These are phyloP conservation scores for Metalampra italica DNA, from an alignment of 2,888 invertebrate species.

Conservation along the genomic window DNA sequence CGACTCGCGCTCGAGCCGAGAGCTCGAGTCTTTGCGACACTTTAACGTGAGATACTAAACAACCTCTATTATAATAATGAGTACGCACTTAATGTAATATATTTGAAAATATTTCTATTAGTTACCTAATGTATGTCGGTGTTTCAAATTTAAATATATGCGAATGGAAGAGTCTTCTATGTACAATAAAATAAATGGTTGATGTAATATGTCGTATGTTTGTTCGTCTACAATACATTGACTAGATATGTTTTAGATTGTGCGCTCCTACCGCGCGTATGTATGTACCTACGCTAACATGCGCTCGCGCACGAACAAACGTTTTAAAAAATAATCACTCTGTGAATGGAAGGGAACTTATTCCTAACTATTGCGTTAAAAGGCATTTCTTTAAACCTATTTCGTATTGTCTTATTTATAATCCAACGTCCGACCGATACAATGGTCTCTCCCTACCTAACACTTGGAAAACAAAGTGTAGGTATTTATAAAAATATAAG, in stretches of 20 bases:
- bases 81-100: not conserved
- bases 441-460: not conserved
- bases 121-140: conserved; percentile 25
- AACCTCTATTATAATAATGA: not conserved
- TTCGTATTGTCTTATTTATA: conserved; percentile 77
- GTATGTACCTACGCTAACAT: conserved; percentile 36
- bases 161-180: conserved; percentile 60
- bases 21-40: no score
- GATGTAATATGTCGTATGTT: conserved; percentile 34
- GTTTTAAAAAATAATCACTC: conserved; percentile 66
- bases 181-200: conserved; percentile 59
- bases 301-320: conserved; percentile 40
- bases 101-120: conserved; percentile 7
- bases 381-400: conserved; percentile 69
- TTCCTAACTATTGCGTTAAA: conserved; percentile 70
- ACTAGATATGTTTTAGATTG: conserved; percentile 77
- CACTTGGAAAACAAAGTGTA: no score
- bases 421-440: conserved; percentile 38
- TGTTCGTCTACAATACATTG: conserved; percentile 62
- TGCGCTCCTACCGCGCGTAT: conserved; percentile 44
- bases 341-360: conserved; percentile 61
- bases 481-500: no score
- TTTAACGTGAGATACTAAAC: not conserved
- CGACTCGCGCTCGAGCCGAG: no score
- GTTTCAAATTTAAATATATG: conserved; percentile 62